Percentiles rank a stretch among this genome's conserved stretches.
phyloP scores from a whole-genome alignment of 1,140 invertebrate species.

The Nasonia vitripennis region DNA sequence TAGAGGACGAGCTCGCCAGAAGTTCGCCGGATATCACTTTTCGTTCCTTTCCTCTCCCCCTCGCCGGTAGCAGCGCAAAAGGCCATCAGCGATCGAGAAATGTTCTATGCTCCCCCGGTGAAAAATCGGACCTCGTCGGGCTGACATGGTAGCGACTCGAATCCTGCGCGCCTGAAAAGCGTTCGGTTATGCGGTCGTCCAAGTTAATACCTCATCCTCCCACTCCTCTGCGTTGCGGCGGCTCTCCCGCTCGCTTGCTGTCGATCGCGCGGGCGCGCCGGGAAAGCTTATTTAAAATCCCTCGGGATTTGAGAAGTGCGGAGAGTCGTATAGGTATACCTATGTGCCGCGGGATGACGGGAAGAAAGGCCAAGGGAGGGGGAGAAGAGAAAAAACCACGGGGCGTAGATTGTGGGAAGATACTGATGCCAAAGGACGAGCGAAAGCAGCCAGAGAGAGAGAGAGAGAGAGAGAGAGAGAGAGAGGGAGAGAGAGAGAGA shows the following conservation, averaged over 20 bases:
- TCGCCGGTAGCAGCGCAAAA: background rate
- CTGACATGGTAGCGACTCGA: background rate
- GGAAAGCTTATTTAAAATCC: conserved; percentile 46
- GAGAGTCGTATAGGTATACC: background rate
- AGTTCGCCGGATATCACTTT: conserved; percentile 23
- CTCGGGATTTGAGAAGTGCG: conserved; percentile 23
- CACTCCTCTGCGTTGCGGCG: background rate
- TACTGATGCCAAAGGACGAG: conserved; percentile 34
- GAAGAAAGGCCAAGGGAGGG: background rate
- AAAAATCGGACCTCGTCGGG: background rate
- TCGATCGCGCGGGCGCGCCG: background rate
- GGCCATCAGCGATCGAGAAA: background rate
- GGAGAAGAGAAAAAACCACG: conserved; percentile 50
- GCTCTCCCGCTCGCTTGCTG: background rate
- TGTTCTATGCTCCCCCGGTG: background rate
- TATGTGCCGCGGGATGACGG: background rate
- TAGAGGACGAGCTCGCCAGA: background rate
- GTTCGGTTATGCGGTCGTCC: conserved; percentile 11
- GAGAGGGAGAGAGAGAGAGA: background rate
- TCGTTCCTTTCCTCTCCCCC: background rate
- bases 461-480: too few relatives aligned
- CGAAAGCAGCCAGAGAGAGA: background rate
- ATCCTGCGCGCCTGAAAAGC: conserved; percentile 25
- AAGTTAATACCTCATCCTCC: conserved; percentile 19
- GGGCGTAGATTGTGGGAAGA: conserved; percentile 51